Evolutionary conservation across 2,113 vertebrate genomes (phyloP).

Genomic region (Thymallus thymallus): DNA sequence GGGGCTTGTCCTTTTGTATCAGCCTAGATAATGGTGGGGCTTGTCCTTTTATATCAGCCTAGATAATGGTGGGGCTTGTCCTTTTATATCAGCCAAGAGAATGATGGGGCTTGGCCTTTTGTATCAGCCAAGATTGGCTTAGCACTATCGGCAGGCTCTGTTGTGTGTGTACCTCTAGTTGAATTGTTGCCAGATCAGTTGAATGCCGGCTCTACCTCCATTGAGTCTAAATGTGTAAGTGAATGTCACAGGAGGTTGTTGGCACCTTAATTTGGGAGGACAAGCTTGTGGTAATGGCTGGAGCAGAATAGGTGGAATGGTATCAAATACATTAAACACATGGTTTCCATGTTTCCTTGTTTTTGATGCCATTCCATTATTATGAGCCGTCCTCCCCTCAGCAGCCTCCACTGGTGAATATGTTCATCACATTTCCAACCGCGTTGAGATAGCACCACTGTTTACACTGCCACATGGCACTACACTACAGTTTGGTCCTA

Average conservation of each 20-base stretch:
- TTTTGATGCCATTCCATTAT: too few species aligned
- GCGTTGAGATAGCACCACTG: not conserved
- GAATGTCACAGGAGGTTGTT: conserved; percentile 16
- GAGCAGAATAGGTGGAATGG: too few species aligned
- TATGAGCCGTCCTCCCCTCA: too few species aligned
- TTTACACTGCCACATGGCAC: too few species aligned
- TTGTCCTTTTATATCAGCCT: too few species aligned
- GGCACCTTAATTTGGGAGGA: too few species aligned
- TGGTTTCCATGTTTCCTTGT: too few species aligned
- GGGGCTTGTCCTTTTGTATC: conserved; percentile 50
- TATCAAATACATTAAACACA: too few species aligned
- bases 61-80: too few species aligned
- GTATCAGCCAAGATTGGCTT: conserved; percentile 44
- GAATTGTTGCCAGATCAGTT: conserved; percentile 58
- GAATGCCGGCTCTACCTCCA: conserved; percentile 45
- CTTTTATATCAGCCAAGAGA: not conserved
- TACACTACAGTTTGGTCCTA: too few species aligned
- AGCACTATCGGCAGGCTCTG: conserved; percentile 11
- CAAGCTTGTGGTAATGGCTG: too few species aligned
- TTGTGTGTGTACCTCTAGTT: conserved; percentile 54
- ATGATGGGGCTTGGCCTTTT: conserved; percentile 43
- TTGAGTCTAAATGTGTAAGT: conserved; percentile 52
- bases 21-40: not conserved
- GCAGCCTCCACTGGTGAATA: not conserved
- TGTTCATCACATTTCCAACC: not conserved